Base-by-base conservation (phyloP, 2,797 vertebrate species). In the Tangara arthus region DNA sequence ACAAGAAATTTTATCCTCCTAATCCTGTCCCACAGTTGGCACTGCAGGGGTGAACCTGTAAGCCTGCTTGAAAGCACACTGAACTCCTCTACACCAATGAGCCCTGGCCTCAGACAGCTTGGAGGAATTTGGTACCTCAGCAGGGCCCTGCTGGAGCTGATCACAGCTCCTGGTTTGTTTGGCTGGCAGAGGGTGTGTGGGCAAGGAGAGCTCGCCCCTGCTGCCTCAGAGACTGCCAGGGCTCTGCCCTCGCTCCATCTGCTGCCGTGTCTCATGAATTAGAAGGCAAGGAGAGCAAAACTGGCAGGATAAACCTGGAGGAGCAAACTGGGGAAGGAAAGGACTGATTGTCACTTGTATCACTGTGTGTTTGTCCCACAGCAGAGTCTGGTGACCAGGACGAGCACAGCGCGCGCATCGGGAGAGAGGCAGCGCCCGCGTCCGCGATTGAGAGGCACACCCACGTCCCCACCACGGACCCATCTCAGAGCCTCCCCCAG, bases 381-480 rank as follows among this genome's bases (percentile, higher is more conserved):
- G 98, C 98, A 98, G 99, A 99, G 97, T 99, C 99, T 32, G 99
- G 99, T 97, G 99, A 99, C 98, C 98, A 98, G 65, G 99, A 99
- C 94, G 99, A 99, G 94, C 98, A 98, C 89, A 96, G 97, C 85
- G 94, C 97, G 44, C 98, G 90, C 60, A 87, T 85, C 91, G 56
- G 90, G 32, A 98, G 96, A 96, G 98, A 98, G 95, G 97, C 98
- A 95, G 94, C 98, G 8, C 94, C 96, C 34, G 75, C 89, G 9
- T 96, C 98, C 34, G 20, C 44, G n/a, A 93, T 80, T 75, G 97
- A 96, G 93, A 98, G 98, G 98, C 98, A 98, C 98, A 97, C 97
- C 90, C 98, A 98, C 96, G 82, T 98, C 98, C 98, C 98, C 98
- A 99, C 98, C 99, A 99, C 99, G 99, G 99, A 99, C 98, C 98